These are phyloP conservation scores for Tyria jacobaeae DNA, from an alignment of 2,888 invertebrate genomes.

Conservation along the genomic window DNA sequence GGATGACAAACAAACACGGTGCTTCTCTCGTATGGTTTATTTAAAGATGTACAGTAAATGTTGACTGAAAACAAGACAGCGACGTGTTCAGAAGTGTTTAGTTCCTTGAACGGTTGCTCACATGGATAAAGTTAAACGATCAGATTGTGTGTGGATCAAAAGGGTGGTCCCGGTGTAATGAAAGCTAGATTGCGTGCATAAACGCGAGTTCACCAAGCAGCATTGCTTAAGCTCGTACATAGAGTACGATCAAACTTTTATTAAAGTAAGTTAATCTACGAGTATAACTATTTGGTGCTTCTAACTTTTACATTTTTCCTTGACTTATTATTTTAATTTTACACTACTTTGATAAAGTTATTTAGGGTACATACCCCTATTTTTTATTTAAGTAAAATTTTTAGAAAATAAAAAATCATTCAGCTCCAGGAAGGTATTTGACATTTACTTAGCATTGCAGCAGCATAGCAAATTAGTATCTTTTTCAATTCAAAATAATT, in stretches of 20 bases:
- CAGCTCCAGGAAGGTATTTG: no score
- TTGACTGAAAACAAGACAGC: constrained; percentile 61
- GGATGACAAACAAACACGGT: constrained; percentile 35
- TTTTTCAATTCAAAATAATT: no score
- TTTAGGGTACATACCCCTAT: no score
- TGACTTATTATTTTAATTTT: neutral
- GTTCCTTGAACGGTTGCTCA: constrained; percentile 72
- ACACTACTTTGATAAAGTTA: no score
- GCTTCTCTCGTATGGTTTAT: constrained; percentile 29
- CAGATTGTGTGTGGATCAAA: constrained; percentile 72
- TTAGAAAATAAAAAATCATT: no score
- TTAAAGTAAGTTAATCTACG: constrained; percentile 32
- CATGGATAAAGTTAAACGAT: constrained; percentile 67
- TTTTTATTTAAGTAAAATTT: no score
- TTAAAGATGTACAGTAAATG: constrained; percentile 27
- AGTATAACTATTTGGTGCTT: constrained; percentile 3
- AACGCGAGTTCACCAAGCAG: constrained; percentile 60
- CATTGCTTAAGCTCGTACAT: constrained; percentile 57
- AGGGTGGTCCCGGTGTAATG: constrained; percentile 65
- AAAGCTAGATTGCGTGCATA: constrained; percentile 70
- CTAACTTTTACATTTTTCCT: neutral
- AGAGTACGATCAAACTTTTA: constrained; percentile 38
- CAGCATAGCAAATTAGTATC: no score
- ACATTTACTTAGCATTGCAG: no score
- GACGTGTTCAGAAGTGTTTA: constrained; percentile 63